These are phyloP conservation scores for Dromococcyx pavoninus DNA, from an alignment of 2,797 vertebrate genomes.

Conservation along the genomic window DNA sequence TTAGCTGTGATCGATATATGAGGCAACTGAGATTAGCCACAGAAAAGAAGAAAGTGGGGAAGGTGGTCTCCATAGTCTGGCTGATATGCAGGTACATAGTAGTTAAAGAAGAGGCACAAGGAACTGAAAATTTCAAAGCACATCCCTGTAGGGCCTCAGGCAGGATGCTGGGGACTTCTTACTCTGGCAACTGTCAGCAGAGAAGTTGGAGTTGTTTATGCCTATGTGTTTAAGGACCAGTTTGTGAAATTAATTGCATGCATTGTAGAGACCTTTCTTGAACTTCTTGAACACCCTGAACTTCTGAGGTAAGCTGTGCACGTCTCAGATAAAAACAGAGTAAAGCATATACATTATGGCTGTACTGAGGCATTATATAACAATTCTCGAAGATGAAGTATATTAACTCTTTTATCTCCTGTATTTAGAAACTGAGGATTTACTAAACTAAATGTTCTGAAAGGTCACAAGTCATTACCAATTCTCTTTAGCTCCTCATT, in stretches of 20 bases:
- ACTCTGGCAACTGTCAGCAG: background rate
- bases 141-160: background rate
- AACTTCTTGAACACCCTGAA: background rate
- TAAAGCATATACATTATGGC: background rate
- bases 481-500: background rate
- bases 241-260: background rate
- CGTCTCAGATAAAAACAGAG: background rate
- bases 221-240: background rate
- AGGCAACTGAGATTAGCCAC: background rate
- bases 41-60: background rate
- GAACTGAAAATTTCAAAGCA: background rate
- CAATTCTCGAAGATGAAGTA: background rate
- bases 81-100: background rate
- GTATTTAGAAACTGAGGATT: slow-evolving; percentile 7
- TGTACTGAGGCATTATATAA: background rate
- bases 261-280: background rate
- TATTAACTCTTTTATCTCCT: background rate
- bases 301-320: background rate
- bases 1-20: background rate
- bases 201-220: background rate
- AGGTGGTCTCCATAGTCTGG: background rate
- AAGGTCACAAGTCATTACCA: background rate
- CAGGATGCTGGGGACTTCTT: background rate
- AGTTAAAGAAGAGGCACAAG: background rate
- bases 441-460: background rate